Percentiles rank a stretch among this genome's conserved stretches.
These are phyloP conservation scores for Drosophila merina DNA, from an alignment of 2,888 invertebrate species.

Conservation along the genomic window DNA sequence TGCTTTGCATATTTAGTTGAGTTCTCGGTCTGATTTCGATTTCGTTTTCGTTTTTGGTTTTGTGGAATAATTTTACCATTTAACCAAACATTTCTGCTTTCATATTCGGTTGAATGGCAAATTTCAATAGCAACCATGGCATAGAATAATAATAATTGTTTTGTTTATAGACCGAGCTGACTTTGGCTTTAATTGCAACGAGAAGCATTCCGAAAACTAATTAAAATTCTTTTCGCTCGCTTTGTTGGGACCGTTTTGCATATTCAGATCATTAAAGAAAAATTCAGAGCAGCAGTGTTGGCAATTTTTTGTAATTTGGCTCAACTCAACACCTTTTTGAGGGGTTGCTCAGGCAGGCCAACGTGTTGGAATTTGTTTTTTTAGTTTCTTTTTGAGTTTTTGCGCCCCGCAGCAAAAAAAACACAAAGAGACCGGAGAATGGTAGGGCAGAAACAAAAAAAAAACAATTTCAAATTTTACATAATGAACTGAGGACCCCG, in stretches of 20 bases:
- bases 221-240: slow-evolving; percentile 61
- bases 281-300: slow-evolving; percentile 31
- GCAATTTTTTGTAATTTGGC: slow-evolving; percentile 54
- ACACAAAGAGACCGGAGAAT: slow-evolving; percentile 17
- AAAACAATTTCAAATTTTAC: slow-evolving; percentile 63
- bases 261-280: slow-evolving; percentile 61
- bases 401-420: slow-evolving; percentile 60
- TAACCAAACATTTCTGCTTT: slow-evolving; percentile 27
- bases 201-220: slow-evolving; percentile 54
- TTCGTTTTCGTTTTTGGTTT: slow-evolving; percentile 8
- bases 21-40: slow-evolving; percentile 23
- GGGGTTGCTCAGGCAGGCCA: slow-evolving; percentile 31
- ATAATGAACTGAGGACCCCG: slow-evolving; percentile 65
- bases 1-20: slow-evolving; percentile 40
- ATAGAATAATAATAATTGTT: slow-evolving; percentile 39
- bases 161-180: slow-evolving; percentile 46
- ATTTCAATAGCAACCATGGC: slow-evolving; percentile 8
- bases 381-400: slow-evolving; percentile 18
- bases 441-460: slow-evolving; percentile 32
- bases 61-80: slow-evolving; percentile 20
- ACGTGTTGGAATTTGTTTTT: slow-evolving; percentile 69
- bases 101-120: slow-evolving; percentile 10
- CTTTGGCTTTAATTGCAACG: slow-evolving; percentile 55
- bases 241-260: slow-evolving; percentile 28
- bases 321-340: slow-evolving; percentile 64